Percentiles rank a stretch among this genome's conserved stretches.
These are phyloP conservation scores for Drosophila niveifrons DNA, from an alignment of 2,888 invertebrate species.

Conservation along the genomic window DNA sequence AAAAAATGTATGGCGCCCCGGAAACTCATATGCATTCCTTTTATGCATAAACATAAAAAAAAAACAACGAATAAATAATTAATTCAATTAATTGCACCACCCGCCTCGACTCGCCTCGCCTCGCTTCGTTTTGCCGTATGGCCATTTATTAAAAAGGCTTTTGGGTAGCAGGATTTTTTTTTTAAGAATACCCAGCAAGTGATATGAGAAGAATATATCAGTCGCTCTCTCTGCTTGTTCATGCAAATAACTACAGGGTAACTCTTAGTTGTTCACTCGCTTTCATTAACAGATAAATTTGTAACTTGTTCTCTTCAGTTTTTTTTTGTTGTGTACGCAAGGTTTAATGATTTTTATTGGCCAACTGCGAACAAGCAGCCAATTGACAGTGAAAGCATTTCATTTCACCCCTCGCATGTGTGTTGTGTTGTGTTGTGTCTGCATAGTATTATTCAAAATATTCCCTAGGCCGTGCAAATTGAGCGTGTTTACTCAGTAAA, in stretches of 20 bases:
- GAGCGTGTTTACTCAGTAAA: constrained; percentile 47
- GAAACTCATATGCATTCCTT: constrained; percentile 1
- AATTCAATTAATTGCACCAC: constrained; percentile 63
- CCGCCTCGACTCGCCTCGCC: constrained; percentile 7
- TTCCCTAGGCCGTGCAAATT: constrained; percentile 32
- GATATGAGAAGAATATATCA: accelerated
- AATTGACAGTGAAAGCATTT: constrained; percentile 21
- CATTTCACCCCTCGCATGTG: neutral
- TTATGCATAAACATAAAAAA: constrained; percentile 15
- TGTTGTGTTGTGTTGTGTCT: constrained; percentile 1
- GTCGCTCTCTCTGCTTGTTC: neutral
- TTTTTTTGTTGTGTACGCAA: constrained; percentile 14
- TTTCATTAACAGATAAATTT: neutral
- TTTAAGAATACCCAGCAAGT: neutral
- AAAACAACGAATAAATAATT: constrained; percentile 49
- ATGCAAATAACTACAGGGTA: neutral
- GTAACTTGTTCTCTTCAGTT: neutral
- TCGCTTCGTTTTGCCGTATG: constrained; percentile 10
- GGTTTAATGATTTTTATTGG: constrained; percentile 39
- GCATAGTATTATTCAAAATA: constrained; percentile 49
- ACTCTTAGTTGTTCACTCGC: neutral
- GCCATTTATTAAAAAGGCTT: constrained; percentile 50
- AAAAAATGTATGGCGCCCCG: constrained; percentile 20
- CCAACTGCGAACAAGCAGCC: constrained; percentile 18
- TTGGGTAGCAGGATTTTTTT: constrained; percentile 16